These are phyloP conservation scores for Cheilosia variabilis DNA, from an alignment of 2,888 invertebrate genomes.

Conservation along the genomic window DNA sequence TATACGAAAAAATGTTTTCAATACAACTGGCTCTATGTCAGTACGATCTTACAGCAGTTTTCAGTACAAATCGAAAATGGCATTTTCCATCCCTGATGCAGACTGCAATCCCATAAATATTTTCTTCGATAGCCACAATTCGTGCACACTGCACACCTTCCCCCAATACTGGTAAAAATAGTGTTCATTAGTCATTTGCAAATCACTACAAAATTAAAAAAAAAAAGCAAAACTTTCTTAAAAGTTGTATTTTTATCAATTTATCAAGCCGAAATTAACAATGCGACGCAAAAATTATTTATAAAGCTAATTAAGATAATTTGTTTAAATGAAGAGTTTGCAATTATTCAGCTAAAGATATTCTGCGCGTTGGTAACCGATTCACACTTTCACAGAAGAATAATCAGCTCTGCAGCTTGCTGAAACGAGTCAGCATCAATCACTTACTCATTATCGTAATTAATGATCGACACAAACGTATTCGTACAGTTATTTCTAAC, in stretches of 20 bases:
- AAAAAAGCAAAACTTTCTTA: no score
- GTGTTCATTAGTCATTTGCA: no score
- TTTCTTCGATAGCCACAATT: no score
- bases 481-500: constrained; percentile 20
- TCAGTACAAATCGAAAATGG: no score
- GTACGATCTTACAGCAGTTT: no score
- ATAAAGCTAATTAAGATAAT: neutral
- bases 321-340: neutral
- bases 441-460: constrained; percentile 37
- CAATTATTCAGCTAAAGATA: neutral
- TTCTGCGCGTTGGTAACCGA: neutral
- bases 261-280: neutral
- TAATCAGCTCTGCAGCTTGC: constrained; percentile 5
- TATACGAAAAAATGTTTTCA: no score
- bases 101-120: no score
- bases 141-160: no score
- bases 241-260: neutral
- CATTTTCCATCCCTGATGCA: no score
- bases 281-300: neutral
- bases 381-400: neutral
- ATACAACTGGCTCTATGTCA: no score
- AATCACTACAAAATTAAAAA: no score
- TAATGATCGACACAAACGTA: constrained; percentile 10
- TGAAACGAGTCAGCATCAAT: constrained; percentile 23
- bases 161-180: no score